A percentile compares a stretch with the other conserved stretches of the same genome.
phyloP scores from a whole-genome alignment of 2,797 vertebrate species.

The Peromyscus melanophrys region DNA sequence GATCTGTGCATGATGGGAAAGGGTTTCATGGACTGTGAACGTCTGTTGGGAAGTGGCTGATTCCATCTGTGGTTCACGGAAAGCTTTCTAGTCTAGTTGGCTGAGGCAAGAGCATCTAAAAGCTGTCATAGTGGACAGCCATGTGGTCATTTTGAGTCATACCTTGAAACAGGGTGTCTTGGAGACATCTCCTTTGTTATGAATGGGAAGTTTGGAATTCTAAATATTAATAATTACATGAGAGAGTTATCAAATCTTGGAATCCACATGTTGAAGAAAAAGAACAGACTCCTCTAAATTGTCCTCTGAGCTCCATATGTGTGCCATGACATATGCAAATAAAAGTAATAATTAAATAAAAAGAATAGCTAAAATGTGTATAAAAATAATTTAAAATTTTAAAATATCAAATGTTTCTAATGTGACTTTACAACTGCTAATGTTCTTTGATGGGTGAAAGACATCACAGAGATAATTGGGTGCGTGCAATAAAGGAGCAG shows the following conservation, averaged over 20 bases:
- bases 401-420: neutral
- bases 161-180: neutral
- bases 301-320: neutral
- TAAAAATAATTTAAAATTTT: constrained; percentile 6
- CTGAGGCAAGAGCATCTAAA: neutral
- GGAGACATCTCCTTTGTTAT: neutral
- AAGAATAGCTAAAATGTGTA: neutral
- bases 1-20: neutral
- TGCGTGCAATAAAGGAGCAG: no score
- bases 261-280: neutral
- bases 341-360: neutral
- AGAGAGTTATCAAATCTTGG: neutral
- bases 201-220: neutral
- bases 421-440: neutral
- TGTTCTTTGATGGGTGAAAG: neutral
- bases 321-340: neutral
- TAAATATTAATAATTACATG: neutral
- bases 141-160: neutral
- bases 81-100: neutral
- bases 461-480: no score
- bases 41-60: neutral
- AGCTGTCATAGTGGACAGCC: neutral
- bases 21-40: neutral
- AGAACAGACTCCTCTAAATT: neutral
- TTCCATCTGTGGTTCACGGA: neutral